Conservation (phyloP, 2,113 vertebrate species). For the Odontesthes bonariensis region DNA sequence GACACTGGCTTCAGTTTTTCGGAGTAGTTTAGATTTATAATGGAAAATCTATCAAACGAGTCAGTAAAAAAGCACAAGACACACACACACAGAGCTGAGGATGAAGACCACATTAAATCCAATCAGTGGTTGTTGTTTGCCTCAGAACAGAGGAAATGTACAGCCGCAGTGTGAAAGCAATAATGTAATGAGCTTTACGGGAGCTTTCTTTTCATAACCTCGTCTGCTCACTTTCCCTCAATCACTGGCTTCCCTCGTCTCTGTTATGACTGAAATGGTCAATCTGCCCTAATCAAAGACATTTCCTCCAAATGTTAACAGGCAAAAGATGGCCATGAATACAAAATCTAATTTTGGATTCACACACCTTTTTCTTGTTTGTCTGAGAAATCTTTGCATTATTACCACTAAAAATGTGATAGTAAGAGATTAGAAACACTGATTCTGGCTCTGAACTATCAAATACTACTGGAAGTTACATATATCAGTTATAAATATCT, state of each 20-base stretch:
- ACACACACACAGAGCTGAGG: constrained; percentile 11
- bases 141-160: constrained; percentile 37
- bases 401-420: neutral
- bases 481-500: too few relatives aligned
- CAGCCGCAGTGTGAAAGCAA: constrained; percentile 44
- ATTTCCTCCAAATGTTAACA: constrained; percentile 57
- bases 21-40: neutral
- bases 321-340: constrained; percentile 38
- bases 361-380: neutral
- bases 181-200: constrained; percentile 52
- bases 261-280: constrained; percentile 43
- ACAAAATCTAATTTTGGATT: constrained; percentile 18
- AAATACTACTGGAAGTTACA: too few relatives aligned
- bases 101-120: constrained; percentile 33
- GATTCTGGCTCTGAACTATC: too few relatives aligned
- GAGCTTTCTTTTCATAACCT: constrained; percentile 23
- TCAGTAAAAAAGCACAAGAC: neutral
- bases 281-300: constrained; percentile 34
- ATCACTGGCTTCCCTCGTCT: constrained; percentile 37
- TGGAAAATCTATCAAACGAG: neutral
- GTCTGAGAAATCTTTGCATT: neutral
- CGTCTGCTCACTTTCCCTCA: constrained; percentile 12
- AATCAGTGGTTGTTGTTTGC: constrained; percentile 35
- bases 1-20: neutral
- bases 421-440: neutral